A percentile compares a stretch with the other conserved stretches of the same genome.
These are phyloP conservation scores for Amiota minor DNA, from an alignment of 2,888 invertebrate genomes.

Conservation along the genomic window DNA sequence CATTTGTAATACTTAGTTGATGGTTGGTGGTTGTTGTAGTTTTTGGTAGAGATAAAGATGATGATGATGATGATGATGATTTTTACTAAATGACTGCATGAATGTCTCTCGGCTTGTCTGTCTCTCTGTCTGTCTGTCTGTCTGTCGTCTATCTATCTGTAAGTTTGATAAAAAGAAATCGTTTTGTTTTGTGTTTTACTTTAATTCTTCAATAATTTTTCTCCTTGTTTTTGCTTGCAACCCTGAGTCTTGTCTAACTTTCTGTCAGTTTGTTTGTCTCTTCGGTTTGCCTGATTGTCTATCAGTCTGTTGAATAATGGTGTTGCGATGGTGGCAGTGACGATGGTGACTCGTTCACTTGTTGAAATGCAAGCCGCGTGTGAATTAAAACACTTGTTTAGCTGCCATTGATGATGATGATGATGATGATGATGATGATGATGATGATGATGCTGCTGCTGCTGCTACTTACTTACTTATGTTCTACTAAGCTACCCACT, in stretches of 20 bases:
- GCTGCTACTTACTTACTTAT: no score
- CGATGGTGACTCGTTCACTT: conserved; percentile 46
- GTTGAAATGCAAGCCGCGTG: conserved; percentile 72
- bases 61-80: no score
- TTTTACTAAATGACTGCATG: conserved; percentile 19
- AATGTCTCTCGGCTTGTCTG: no score
- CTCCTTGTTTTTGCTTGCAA: not conserved
- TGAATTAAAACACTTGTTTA: conserved; percentile 68
- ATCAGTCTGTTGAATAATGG: conserved; percentile 30
- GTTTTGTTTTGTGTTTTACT: not conserved
- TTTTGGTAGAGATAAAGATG: no score
- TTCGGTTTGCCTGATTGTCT: not conserved
- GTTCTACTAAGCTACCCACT: no score
- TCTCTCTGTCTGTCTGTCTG: no score
- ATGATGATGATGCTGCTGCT: no score
- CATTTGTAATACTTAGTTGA: no score
- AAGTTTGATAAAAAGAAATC: not conserved
- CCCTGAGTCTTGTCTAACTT: not conserved
- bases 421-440: no score
- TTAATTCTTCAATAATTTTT: not conserved
- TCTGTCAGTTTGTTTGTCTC: not conserved
- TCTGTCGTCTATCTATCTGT: not conserved
- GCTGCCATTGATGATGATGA: not conserved
- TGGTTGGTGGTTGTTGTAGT: no score
- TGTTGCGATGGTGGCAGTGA: conserved; percentile 19